phyloP scores from a whole-genome alignment of 2,888 invertebrate genomes.

The Metallyticus violacea region DNA sequence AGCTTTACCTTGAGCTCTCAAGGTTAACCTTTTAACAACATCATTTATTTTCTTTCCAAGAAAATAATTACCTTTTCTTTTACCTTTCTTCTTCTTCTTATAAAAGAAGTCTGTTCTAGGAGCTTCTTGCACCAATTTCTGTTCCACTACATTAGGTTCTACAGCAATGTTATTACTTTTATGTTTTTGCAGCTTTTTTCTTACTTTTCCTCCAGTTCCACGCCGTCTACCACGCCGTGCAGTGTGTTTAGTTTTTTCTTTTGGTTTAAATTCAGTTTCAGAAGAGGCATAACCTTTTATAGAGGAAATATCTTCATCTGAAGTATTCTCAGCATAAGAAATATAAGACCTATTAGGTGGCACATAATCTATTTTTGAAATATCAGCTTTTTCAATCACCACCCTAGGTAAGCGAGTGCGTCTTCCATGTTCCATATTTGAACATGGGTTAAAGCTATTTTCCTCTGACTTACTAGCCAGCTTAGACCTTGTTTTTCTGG shows the following conservation, averaged over 20 bases:
- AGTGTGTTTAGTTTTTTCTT: background rate
- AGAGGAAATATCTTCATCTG: background rate
- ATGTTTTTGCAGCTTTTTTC: background rate
- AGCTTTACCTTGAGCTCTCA: background rate
- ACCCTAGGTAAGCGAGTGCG: constrained; percentile 13
- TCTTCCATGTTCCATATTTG: background rate
- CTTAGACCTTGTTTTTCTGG: background rate
- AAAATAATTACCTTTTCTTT: background rate
- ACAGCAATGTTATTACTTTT: background rate
- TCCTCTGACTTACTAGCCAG: background rate
- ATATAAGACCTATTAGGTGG: background rate
- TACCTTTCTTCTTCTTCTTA: background rate
- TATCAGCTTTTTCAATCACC: constrained; percentile 23
- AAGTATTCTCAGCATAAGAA: background rate
- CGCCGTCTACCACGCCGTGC: background rate
- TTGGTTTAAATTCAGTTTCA: background rate
- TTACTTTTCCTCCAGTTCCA: background rate
- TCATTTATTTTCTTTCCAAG: constrained; percentile 20
- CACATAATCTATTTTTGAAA: background rate
- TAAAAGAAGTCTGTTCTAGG: background rate
- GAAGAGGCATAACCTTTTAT: background rate
- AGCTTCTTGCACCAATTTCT: background rate
- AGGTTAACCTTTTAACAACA: constrained; percentile 9
- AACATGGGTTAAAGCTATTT: background rate
- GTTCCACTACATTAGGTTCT: background rate